Conservation (phyloP, 2,797 vertebrate species). For the Graptemys geographica region DNA sequence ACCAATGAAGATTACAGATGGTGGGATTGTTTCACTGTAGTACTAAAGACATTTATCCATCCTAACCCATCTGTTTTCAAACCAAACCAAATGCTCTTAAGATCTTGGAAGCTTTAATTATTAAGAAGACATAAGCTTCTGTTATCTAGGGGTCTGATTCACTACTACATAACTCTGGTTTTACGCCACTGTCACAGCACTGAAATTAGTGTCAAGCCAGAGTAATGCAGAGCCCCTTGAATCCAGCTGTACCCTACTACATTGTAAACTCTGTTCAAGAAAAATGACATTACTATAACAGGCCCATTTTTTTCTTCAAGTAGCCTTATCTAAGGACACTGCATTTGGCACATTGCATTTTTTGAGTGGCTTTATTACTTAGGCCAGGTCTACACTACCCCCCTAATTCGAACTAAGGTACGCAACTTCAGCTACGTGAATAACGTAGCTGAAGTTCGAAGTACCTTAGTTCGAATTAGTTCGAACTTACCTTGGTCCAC, state of each 20-base stretch:
- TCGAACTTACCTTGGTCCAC: no score
- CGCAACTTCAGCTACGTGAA: no score
- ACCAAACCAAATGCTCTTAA: not conserved
- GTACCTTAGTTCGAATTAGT: no score
- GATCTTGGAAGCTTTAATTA: not conserved
- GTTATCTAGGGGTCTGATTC: not conserved
- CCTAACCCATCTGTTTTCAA: not conserved
- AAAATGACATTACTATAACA: not conserved
- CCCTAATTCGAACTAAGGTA: no score
- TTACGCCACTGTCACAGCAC: not conserved
- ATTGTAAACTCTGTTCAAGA: not conserved
- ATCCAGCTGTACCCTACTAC: not conserved
- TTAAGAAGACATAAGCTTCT: not conserved
- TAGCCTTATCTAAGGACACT: not conserved
- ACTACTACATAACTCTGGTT: not conserved
- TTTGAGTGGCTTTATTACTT: not conserved
- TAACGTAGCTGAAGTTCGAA: no score
- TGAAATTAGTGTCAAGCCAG: not conserved
- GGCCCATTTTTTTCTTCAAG: not conserved
- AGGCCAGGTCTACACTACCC: no score
- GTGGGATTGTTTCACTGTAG: not conserved
- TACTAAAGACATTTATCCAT: not conserved
- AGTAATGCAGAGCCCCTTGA: rapidly evolving
- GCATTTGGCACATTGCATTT: not conserved
- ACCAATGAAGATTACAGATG: not conserved